A percentile compares a stretch with the other conserved stretches of the same genome.
Evolutionary conservation across 2,113 vertebrate genomes (phyloP).

Genomic region (Shinisaurus crocodilurus): DNA sequence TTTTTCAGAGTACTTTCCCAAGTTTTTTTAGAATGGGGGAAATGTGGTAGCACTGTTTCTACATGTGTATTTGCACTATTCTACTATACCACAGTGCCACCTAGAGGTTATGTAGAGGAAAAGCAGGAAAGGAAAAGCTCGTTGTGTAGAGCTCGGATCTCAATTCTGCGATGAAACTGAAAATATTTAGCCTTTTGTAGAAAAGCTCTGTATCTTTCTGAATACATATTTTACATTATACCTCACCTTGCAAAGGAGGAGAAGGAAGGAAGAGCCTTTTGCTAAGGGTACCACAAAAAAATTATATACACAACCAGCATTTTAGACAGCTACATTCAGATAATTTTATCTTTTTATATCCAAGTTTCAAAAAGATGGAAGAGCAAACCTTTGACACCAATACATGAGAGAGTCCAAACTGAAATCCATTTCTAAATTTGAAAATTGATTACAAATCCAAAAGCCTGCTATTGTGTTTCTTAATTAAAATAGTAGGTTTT

Average conservation of each 20-base stretch:
- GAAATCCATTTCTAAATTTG: too few relatives aligned
- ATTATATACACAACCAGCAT: neutral
- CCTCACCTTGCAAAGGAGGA: neutral
- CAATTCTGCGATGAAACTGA: too few relatives aligned
- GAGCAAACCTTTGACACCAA: neutral
- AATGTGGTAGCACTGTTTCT: too few relatives aligned
- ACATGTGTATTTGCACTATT: too few relatives aligned
- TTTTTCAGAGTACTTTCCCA: too few relatives aligned
- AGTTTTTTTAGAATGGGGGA: too few relatives aligned
- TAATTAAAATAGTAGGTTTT: neutral
- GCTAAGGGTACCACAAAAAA: neutral
- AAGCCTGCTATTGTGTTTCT: neutral
- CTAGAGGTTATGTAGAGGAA: too few relatives aligned
- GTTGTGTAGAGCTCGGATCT: too few relatives aligned
- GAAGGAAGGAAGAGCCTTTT: neutral
- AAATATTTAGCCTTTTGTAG: too few relatives aligned
- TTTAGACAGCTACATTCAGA: neutral
- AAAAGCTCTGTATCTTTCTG: neutral
- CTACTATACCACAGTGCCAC: too few relatives aligned
- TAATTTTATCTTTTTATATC: neutral
- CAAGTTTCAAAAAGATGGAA: neutral
- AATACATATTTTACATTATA: neutral
- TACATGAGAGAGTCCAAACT: neutral
- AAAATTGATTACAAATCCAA: neutral
- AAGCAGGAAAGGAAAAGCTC: too few relatives aligned